A percentile compares a stretch with the other conserved stretches of the same genome.
Conservation (phyloP, 2,113 vertebrate species). For the Phainopepla nitens region DNA sequence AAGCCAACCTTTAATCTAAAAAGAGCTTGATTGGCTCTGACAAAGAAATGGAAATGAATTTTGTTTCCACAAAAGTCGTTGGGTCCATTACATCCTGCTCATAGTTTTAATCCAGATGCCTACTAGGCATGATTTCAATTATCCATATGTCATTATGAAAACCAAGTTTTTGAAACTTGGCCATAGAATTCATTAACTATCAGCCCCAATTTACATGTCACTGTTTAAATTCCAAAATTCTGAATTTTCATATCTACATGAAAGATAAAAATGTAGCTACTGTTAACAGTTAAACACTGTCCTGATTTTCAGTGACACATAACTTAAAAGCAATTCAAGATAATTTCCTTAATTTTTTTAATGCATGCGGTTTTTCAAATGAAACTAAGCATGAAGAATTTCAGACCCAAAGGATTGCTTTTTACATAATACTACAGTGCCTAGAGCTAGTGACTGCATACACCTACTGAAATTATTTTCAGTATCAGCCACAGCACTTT, state of each 20-base stretch:
- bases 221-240: background rate
- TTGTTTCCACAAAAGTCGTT: background rate
- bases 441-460: background rate
- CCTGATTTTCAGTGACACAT: background rate
- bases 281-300: background rate
- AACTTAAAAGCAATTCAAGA: background rate
- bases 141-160: background rate
- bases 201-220: background rate
- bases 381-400: background rate
- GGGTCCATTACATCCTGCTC: background rate
- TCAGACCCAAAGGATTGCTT: background rate
- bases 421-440: background rate
- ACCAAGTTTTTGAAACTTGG: background rate
- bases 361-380: background rate
- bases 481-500: background rate
- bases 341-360: background rate
- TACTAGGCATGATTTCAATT: constrained; percentile 25
- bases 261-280: background rate
- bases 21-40: background rate
- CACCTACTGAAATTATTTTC: background rate
- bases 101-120: constrained; percentile 11
- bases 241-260: background rate
- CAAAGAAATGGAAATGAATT: constrained; percentile 10
- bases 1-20: background rate
- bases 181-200: background rate